Evolutionary conservation across 92 coral and sea anemone genomes (phyloP).

Genomic region (Palythoa grandiflora): DNA sequence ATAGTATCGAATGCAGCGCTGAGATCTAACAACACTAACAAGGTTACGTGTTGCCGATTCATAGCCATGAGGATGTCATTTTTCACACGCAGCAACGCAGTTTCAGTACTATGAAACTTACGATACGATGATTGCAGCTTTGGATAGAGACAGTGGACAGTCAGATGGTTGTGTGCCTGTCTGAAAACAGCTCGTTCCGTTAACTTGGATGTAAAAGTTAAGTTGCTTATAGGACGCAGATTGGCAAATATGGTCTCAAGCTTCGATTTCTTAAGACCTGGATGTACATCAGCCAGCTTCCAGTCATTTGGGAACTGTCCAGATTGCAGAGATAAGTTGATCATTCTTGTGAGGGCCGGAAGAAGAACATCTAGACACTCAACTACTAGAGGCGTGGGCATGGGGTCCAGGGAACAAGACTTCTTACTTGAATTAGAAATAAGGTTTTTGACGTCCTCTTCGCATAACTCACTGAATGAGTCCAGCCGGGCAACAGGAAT

Average conservation of each 20-base stretch:
- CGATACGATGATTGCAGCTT: no score
- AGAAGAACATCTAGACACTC: not conserved
- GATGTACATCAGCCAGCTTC: slow-evolving; percentile 7
- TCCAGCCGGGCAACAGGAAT: slow-evolving; percentile 10
- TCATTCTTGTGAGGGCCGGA: not conserved
- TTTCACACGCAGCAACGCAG: no score
- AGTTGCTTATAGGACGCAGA: slow-evolving; percentile 2
- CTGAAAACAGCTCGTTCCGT: not conserved
- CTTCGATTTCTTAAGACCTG: not conserved
- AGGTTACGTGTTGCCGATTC: no score
- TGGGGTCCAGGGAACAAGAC: slow-evolving; percentile 50
- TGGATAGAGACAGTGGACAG: no score
- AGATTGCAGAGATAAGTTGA: not conserved
- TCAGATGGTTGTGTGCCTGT: no score
- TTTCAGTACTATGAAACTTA: no score
- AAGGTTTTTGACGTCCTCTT: slow-evolving; percentile 8
- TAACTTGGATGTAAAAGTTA: not conserved
- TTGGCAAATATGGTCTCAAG: slow-evolving; percentile 5
- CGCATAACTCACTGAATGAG: slow-evolving; percentile 10
- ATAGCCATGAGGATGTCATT: no score
- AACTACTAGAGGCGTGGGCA: slow-evolving; percentile 46
- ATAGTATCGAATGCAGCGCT: no score
- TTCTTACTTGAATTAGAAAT: slow-evolving; percentile 48
- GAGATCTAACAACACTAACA: not conserved
- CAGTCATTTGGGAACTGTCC: slow-evolving; percentile 5